Base-by-base conservation (phyloP, 2,797 vertebrate species). In the Okamejei kenojei region DNA sequence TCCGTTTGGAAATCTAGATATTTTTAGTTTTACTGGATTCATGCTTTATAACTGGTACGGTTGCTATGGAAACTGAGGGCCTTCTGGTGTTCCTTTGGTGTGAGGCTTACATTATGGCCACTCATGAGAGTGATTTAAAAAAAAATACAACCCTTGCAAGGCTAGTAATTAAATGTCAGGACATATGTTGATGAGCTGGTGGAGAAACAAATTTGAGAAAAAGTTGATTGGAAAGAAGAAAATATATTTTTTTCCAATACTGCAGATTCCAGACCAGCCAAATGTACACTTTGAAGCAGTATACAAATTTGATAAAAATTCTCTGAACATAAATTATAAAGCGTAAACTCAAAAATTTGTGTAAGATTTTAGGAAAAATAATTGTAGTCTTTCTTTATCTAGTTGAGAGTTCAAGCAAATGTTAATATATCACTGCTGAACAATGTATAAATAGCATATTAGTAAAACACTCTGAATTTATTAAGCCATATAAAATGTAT, bases 1-100 rank as follows among this genome's bases (percentile, higher is more conserved):
- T 95, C 95, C 38, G 95, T 95, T 96, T 96, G 95, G 96, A 95
- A 96, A 97, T 94, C 95, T 96, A 94, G 94, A 93, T 95, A 96
- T 96, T 96, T 96, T 96, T 96, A 95, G 94, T 94, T 95, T 95
- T 94, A 95, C 94, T 94, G 94, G 93, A 95, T 94, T 95, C 93
- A 93, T 93, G 93, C 95, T 95, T 95, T 94, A 95, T 94, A 94
- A 95, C 93, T 95, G 95, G 94, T 95, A 95, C 95, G 94, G 94
- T 95, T 96, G 94, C 94, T 94, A 93, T 91, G 88, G 94, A 94
- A 94, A 94, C 94, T 38, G 76, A 93, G 76, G 94, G 94, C 93
- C 94, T 93, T 94, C 93, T 93, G 93, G 94, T 93, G 93, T 84
- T 94, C 94, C 94, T 93, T 94, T 92, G 94, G 88, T 94, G 94